Conservation (phyloP, 2,113 vertebrate genomes). For the Oreochromis tanganicae region DNA sequence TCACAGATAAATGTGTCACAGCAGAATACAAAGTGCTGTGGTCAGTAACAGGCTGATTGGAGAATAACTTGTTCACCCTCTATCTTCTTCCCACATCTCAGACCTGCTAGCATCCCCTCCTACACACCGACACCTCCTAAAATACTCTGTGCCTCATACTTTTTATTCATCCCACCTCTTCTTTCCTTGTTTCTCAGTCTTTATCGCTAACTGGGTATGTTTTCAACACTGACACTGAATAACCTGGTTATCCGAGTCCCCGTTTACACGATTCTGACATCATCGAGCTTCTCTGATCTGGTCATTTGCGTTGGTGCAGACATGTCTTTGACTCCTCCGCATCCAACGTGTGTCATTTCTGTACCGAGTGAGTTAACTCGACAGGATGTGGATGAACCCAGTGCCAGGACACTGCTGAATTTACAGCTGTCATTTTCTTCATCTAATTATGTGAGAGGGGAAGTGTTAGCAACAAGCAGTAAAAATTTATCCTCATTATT, state of each 20-base stretch:
- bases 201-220: neutral
- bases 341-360: neutral
- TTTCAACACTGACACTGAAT: neutral
- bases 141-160: neutral
- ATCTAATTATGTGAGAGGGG: neutral
- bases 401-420: neutral
- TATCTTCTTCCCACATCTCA: slow-evolving; percentile 25
- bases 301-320: neutral
- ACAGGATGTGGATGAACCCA: neutral
- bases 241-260: neutral
- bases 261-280: neutral
- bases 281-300: neutral
- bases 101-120: neutral
- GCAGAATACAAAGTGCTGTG: neutral
- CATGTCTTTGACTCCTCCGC: neutral
- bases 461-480: neutral
- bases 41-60: slow-evolving; percentile 12
- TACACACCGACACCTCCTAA: slow-evolving; percentile 7
- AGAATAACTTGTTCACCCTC: neutral
- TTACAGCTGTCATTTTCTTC: neutral
- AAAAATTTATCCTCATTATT: neutral
- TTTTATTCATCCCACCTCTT: neutral
- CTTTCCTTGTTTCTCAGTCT: neutral
- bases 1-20: neutral
- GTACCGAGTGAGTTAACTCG: neutral